These are phyloP conservation scores for Centroberyx gerrardi DNA, from an alignment of 2,797 vertebrate genomes.

Conservation along the genomic window DNA sequence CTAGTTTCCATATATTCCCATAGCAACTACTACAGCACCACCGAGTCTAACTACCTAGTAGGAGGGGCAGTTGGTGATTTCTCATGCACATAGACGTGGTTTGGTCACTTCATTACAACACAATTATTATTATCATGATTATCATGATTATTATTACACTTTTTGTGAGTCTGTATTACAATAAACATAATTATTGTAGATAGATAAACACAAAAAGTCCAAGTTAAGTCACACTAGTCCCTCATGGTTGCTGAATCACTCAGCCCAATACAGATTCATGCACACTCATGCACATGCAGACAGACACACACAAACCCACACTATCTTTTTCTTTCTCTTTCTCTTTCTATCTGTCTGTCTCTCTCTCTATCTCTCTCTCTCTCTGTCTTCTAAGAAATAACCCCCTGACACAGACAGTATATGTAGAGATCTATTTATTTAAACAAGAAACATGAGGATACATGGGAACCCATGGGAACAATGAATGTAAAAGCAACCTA, in stretches of 20 bases:
- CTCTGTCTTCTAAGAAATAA: constrained; percentile 15
- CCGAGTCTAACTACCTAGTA: too few relatives aligned
- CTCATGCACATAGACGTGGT: too few relatives aligned
- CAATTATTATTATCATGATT: too few relatives aligned
- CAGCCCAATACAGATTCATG: not conserved
- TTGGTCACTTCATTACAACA: too few relatives aligned
- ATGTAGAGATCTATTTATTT: not conserved
- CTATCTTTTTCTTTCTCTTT: not conserved
- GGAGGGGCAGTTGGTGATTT: too few relatives aligned
- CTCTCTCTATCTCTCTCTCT: not conserved
- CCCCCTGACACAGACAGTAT: not conserved
- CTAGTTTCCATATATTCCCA: not conserved
- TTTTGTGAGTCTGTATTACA: too few relatives aligned
- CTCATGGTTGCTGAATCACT: constrained; percentile 35
- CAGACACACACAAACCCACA: constrained; percentile 24
- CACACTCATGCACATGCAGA: not conserved
- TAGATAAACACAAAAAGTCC: not conserved
- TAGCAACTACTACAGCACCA: not conserved
- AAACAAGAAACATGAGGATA: constrained; percentile 15
- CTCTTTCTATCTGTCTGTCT: not conserved
- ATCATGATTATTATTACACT: too few relatives aligned
- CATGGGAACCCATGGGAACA: not conserved
- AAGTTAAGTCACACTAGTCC: not conserved
- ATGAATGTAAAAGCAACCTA: constrained; percentile 2
- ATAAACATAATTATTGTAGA: too few relatives aligned